Conservation (phyloP, 30 jellyfish, hydroid and myxozoan genomes). For the Sanderia malayensis region DNA sequence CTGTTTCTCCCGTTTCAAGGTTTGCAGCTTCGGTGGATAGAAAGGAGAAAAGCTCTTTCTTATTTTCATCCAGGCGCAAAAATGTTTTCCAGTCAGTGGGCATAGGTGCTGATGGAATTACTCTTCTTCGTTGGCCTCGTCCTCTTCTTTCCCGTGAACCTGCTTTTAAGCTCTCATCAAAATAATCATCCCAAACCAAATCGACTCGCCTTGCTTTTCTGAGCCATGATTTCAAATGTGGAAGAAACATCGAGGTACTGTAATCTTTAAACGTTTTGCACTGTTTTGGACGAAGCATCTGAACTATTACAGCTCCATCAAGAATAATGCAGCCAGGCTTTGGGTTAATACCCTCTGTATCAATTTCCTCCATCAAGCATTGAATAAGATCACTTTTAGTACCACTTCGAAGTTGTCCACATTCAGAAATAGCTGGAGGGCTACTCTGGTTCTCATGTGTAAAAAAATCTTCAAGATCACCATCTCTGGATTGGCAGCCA, state of each 20-base stretch:
- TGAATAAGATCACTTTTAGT: constrained; percentile 8
- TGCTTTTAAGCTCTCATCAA: not conserved
- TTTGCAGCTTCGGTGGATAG: not conserved
- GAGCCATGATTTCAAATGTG: not conserved
- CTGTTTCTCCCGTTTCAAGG: constrained; percentile 9
- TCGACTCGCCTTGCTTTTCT: not conserved
- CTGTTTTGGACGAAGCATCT: not conserved
- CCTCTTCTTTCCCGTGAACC: constrained; percentile 2
- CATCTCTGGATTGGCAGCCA: constrained; percentile 48
- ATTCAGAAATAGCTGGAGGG: not conserved
- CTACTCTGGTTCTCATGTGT: not conserved
- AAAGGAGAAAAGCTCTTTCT: constrained; percentile 7
- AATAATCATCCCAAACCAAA: constrained; percentile 26
- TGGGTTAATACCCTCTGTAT: not conserved
- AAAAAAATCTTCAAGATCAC: constrained; percentile 14
- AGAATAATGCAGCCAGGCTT: not conserved
- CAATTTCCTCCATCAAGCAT: constrained; percentile 9
- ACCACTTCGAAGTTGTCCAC: not conserved
- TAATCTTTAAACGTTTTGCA: constrained; percentile 6
- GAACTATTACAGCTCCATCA: constrained; percentile 6
- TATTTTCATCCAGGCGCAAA: constrained; percentile 10
- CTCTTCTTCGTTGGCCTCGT: constrained; percentile 13
- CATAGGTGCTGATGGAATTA: not conserved
- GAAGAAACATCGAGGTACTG: not conserved
- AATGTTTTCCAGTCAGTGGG: constrained; percentile 7